phyloP scores from a whole-genome alignment of 2,113 vertebrate genomes.

The Corythaeola cristata region DNA sequence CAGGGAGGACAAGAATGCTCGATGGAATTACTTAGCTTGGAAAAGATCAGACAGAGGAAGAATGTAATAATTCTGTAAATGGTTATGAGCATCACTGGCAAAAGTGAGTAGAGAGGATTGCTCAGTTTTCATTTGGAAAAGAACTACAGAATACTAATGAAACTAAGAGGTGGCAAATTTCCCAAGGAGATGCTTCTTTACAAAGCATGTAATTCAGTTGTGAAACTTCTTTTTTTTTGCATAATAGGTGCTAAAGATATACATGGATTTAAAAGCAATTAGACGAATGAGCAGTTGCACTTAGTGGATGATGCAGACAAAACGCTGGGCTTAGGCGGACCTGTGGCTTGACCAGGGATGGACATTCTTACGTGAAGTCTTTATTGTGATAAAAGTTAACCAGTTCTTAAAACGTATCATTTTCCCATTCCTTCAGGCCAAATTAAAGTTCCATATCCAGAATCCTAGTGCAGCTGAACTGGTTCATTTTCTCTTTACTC shows the following conservation, averaged over 20 bases:
- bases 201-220: neutral
- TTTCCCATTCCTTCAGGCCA: conserved; percentile 78
- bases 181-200: neutral
- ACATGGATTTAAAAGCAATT: neutral
- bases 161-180: neutral
- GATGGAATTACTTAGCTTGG: neutral
- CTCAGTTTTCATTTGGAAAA: neutral
- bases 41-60: neutral
- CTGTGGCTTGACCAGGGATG: neutral
- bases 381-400: neutral
- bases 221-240: neutral
- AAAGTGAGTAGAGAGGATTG: neutral
- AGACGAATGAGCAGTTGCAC: neutral
- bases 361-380: neutral
- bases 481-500: conserved; percentile 93
- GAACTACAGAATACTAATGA: neutral
- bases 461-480: conserved; percentile 92
- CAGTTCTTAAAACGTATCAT: neutral
- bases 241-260: neutral
- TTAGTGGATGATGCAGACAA: neutral
- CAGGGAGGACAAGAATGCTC: neutral
- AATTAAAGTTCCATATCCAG: conserved; percentile 90
- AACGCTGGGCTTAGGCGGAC: neutral
- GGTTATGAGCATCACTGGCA: neutral
- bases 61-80: neutral